Evolutionary conservation across 2,888 invertebrate species (phyloP).

Genomic region (Leptopilina myrica): DNA sequence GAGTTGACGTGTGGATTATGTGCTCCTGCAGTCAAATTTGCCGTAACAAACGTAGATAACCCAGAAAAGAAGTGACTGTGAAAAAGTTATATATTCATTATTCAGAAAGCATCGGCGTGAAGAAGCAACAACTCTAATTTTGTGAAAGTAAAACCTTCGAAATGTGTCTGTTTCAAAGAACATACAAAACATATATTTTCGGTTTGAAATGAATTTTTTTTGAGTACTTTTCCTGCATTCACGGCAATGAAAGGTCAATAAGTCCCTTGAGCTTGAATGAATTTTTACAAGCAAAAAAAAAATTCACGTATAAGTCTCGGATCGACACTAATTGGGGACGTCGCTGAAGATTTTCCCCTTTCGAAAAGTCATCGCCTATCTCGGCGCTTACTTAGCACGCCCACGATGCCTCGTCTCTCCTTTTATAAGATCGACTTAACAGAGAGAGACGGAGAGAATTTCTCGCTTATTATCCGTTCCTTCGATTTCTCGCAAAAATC

Average conservation of each 20-base stretch:
- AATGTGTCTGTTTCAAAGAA: not conserved
- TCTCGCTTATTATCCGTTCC: conserved; percentile 75
- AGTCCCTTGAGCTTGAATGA: not conserved
- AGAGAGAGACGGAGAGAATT: conserved; percentile 60
- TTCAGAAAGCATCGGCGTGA: conserved; percentile 8
- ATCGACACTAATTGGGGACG: conserved; percentile 51
- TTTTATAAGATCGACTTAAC: conserved; percentile 50
- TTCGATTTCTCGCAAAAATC: conserved; percentile 61
- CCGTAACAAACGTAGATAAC: conserved; percentile 5
- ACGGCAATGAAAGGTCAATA: not conserved
- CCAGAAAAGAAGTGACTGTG: conserved; percentile 8
- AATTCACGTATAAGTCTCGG: conserved; percentile 7
- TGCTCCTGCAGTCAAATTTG: not conserved
- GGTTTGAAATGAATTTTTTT: too few species aligned
- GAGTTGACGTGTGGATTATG: not conserved
- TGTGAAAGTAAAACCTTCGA: not conserved
- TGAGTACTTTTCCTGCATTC: too few species aligned
- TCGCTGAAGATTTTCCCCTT: conserved; percentile 45
- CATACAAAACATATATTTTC: not conserved
- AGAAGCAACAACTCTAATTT: not conserved
- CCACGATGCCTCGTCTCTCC: conserved; percentile 51
- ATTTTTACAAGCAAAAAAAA: not conserved
- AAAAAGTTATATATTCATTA: conserved; percentile 8
- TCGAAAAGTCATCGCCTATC: conserved; percentile 49
- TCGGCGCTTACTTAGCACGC: conserved; percentile 52